phyloP scores from a whole-genome alignment of 2,888 invertebrate species.

The Xanthorhoe designata region DNA sequence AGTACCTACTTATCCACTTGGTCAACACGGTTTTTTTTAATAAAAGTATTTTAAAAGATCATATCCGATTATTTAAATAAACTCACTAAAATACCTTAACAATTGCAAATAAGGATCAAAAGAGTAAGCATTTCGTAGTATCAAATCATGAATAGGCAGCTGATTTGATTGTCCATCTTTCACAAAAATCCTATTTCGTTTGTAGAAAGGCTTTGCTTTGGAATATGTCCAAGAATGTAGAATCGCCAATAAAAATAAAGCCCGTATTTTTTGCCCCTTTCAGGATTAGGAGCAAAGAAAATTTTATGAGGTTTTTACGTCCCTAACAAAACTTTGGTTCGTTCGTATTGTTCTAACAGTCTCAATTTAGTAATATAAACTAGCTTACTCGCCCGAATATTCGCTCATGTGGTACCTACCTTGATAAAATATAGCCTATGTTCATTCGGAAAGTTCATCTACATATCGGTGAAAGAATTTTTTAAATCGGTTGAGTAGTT shows the following conservation, averaged over 20 bases:
- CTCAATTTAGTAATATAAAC: not conserved
- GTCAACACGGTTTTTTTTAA: too few species aligned
- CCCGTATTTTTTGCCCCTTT: not conserved
- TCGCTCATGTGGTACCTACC: too few species aligned
- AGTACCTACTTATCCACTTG: too few species aligned
- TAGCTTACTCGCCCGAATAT: too few species aligned
- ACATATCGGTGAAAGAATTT: too few species aligned
- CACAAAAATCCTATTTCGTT: constrained; percentile 24
- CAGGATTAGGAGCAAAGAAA: not conserved
- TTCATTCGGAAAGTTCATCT: too few species aligned
- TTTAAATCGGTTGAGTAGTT: too few species aligned
- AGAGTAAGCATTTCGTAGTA: not conserved
- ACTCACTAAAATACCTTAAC: too few species aligned
- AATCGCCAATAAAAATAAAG: constrained; percentile 4
- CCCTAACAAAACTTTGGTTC: not conserved
- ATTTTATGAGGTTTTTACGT: constrained; percentile 4
- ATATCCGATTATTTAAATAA: too few species aligned
- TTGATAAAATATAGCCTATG: too few species aligned
- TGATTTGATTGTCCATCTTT: constrained; percentile 29
- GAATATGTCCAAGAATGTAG: constrained; percentile 21
- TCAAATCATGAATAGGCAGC: constrained; percentile 15
- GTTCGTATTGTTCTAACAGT: not conserved
- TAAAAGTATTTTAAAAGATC: too few species aligned
- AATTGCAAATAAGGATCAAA: constrained; percentile 14
- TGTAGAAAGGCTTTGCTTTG: constrained; percentile 20